Evolutionary conservation across 2,797 vertebrate genomes (phyloP).

Genomic region (Mastacembelus armatus): DNA sequence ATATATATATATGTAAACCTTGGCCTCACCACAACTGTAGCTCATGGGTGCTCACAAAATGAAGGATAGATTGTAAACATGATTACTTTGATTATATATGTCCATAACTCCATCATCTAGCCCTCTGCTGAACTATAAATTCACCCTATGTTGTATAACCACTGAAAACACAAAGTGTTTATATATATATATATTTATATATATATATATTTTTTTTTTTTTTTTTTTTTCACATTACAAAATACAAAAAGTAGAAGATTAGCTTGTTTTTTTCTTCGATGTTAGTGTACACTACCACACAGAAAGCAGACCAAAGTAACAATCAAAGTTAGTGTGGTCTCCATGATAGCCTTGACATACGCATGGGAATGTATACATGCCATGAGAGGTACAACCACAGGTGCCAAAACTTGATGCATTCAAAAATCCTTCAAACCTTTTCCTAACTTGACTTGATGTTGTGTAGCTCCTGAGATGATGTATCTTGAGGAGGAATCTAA

Average conservation of each 20-base stretch:
- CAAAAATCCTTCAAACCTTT: no score
- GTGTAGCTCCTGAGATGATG: no score
- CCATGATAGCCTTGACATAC: conserved; percentile 9
- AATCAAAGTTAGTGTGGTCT: conserved; percentile 9
- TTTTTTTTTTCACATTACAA: background rate
- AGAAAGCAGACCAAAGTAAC: conserved; percentile 8
- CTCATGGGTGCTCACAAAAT: no score
- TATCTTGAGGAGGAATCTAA: no score
- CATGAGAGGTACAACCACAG: background rate
- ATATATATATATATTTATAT: no score
- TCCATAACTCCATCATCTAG: conserved; percentile 1
- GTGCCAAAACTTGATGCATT: no score
- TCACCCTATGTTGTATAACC: background rate
- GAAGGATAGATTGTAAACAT: conserved; percentile 26
- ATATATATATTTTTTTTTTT: background rate
- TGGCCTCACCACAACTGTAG: conserved; percentile 8
- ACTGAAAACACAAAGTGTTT: background rate
- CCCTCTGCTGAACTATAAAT: conserved; percentile 4
- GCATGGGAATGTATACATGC: background rate
- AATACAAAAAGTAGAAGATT: conserved; percentile 8
- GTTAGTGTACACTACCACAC: conserved; percentile 32
- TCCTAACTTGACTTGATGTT: no score
- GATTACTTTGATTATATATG: conserved; percentile 21
- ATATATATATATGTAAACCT: no score
- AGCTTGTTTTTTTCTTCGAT: background rate